Evolutionary conservation across 2,797 vertebrate genomes (phyloP).

Genomic region (Syngnathus rostellatus): DNA sequence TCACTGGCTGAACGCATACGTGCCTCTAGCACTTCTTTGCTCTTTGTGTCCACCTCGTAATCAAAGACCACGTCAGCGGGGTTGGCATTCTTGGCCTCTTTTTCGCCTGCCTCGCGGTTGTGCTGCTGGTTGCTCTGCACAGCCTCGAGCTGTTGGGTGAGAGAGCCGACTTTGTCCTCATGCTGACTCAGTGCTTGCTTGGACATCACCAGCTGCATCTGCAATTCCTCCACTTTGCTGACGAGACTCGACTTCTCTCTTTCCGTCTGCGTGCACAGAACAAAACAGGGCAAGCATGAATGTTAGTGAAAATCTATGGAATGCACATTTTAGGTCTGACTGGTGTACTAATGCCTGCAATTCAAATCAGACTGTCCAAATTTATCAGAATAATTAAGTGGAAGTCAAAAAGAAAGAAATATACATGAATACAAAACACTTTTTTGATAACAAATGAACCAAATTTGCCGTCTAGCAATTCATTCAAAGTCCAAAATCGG

Average conservation of each 20-base stretch:
- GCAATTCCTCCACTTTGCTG: conserved; percentile 71
- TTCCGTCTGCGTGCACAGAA: conserved; percentile 61
- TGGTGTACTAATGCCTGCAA: not conserved
- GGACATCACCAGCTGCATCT: conserved; percentile 69
- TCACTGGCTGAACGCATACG: conserved; percentile 63
- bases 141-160: conserved; percentile 65
- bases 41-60: conserved; percentile 69
- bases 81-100: conserved; percentile 33
- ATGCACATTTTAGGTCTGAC: not conserved
- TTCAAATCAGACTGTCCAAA: not conserved
- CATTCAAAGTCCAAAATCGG: not conserved
- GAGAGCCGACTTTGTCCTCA: conserved; percentile 64
- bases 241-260: conserved; percentile 68
- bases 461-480: not conserved
- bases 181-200: conserved; percentile 72
- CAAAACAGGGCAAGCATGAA: conserved; percentile 2
- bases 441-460: not conserved
- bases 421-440: not conserved
- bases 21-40: conserved; percentile 66
- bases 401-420: not conserved
- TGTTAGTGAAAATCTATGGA: not conserved
- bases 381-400: not conserved
- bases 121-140: conserved; percentile 42
- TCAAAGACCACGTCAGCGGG: conserved; percentile 40
- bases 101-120: conserved; percentile 26